These are phyloP conservation scores for Anthophora plumipes DNA, from an alignment of 2,888 invertebrate species.

Conservation along the genomic window DNA sequence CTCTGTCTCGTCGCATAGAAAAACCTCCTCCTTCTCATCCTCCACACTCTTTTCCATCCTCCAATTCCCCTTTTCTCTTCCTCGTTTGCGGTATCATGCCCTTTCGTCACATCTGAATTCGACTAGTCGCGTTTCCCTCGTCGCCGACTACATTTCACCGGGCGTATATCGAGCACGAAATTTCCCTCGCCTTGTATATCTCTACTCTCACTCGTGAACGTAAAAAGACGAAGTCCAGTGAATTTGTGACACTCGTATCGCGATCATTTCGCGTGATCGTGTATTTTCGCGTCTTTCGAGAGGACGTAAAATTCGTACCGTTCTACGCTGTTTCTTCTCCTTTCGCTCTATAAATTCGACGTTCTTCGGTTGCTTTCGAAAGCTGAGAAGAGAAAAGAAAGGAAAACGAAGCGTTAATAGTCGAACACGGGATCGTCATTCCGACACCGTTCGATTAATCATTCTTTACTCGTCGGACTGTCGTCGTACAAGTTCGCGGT, in stretches of 20 bases:
- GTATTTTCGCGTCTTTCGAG: too few species aligned
- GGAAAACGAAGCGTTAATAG: too few species aligned
- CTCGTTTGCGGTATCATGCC: background rate
- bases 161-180: background rate
- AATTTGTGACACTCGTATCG: background rate
- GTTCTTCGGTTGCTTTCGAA: background rate
- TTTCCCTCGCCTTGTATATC: background rate
- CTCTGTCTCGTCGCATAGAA: slow-evolving; percentile 71
- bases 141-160: slow-evolving; percentile 27
- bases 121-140: background rate
- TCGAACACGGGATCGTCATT: slow-evolving; percentile 19
- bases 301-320: background rate
- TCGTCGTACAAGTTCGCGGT: background rate
- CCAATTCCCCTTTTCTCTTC: background rate
- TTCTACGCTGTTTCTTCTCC: background rate
- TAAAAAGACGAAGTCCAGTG: background rate
- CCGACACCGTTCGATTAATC: slow-evolving; percentile 16
- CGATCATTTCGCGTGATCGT: too few species aligned
- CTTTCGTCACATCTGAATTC: slow-evolving; percentile 1
- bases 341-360: background rate
- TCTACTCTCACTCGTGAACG: background rate
- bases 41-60: slow-evolving; percentile 1
- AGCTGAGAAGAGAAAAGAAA: too few species aligned
- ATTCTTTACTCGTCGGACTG: background rate
- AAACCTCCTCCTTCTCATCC: slow-evolving; percentile 51